Conservation (phyloP, 2,888 invertebrate genomes). For the Tineola bisselliella region DNA sequence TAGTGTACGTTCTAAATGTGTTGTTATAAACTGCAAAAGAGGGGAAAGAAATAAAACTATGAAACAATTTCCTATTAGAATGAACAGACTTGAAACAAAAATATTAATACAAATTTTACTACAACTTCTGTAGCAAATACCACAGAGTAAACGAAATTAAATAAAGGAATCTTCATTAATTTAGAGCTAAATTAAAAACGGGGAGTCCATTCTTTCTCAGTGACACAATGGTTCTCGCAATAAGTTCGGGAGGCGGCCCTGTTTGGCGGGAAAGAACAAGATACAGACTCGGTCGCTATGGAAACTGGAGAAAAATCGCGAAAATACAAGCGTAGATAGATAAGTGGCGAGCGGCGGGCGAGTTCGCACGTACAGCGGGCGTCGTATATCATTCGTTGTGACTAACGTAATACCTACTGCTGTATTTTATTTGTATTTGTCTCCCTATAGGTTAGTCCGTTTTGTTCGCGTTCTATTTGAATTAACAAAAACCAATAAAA, state of each 20-base stretch:
- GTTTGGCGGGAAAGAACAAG: conserved; percentile 13
- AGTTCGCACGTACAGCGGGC: conserved; percentile 14
- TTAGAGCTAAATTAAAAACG: conserved; percentile 52
- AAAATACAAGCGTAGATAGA: conserved; percentile 16
- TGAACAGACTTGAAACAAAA: too few species aligned
- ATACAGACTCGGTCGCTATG: conserved; percentile 11
- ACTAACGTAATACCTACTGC: conserved; percentile 17
- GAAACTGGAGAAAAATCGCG: conserved; percentile 17
- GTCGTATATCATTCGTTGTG: conserved; percentile 16
- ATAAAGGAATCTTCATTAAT: conserved; percentile 35
- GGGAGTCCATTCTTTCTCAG: conserved; percentile 24
- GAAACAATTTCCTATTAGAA: too few species aligned
- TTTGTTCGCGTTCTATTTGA: not conserved
- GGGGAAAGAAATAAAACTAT: too few species aligned
- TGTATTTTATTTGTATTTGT: conserved; percentile 16
- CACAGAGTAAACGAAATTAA: conserved; percentile 13
- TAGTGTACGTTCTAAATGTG: too few species aligned
- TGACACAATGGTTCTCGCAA: conserved; percentile 15
- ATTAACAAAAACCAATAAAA: not conserved
- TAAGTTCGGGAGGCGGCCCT: conserved; percentile 14
- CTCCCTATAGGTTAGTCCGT: conserved; percentile 10
- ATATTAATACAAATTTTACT: too few species aligned
- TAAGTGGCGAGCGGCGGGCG: conserved; percentile 13
- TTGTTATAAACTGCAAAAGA: too few species aligned
- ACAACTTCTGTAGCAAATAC: conserved; percentile 6